phyloP scores from a whole-genome alignment of 2,888 invertebrate species.

The Schizotus pectinicornis region DNA sequence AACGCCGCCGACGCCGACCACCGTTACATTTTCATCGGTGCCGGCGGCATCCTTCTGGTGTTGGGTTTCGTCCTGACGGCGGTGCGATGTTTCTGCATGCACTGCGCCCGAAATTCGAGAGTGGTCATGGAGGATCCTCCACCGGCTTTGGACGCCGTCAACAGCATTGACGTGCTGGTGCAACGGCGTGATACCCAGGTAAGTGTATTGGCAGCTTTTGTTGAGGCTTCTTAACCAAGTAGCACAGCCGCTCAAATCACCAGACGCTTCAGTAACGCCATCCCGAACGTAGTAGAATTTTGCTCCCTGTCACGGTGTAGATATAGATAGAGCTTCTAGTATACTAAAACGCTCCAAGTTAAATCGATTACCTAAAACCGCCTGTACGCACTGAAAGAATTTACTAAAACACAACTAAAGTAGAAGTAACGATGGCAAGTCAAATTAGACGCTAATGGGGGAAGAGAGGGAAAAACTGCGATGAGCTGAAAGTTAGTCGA shows the following conservation, averaged over 20 bases:
- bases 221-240: background rate
- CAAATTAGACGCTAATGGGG: no score
- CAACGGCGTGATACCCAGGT: slow-evolving; percentile 57
- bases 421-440: no score
- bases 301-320: slow-evolving; percentile 2
- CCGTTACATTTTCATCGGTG: slow-evolving; percentile 72
- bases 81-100: slow-evolving; percentile 72
- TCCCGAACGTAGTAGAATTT: background rate
- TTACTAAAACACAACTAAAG: no score
- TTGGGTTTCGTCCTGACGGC: slow-evolving; percentile 70
- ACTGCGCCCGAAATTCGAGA: slow-evolving; percentile 63
- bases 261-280: slow-evolving; percentile 8
- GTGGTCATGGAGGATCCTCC: slow-evolving; percentile 57
- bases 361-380: background rate
- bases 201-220: slow-evolving; percentile 19
- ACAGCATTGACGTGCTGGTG: slow-evolving; percentile 62
- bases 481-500: no score
- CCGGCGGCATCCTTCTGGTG: slow-evolving; percentile 68
- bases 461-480: no score
- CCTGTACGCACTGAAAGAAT: no score
- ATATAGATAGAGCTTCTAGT: background rate
- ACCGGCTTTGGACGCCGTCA: slow-evolving; percentile 59
- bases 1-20: slow-evolving; percentile 79
- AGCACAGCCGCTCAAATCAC: background rate
- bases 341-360: background rate